Base-by-base conservation (phyloP, 1,140 invertebrate species). In the Zaprionus davidi region DNA sequence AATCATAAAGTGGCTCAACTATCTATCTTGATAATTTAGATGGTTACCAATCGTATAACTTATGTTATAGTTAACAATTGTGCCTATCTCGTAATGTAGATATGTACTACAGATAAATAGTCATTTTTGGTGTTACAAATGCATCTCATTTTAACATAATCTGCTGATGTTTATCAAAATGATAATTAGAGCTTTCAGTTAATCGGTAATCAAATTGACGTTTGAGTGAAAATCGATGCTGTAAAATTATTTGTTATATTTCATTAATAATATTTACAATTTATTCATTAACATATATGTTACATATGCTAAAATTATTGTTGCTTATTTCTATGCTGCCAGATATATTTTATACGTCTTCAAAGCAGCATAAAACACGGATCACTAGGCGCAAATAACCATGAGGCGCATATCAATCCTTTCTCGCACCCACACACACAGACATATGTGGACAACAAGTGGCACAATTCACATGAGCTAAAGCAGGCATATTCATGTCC, bases 381-480 rank as follows among this genome's bases (percentile, higher is more conserved):
- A 58, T 75, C 69, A 86, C 85, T 76, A 81, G 85, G 78, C 78
- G 71, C 24, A 75, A 83, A 83, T 84, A 79, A 78, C 62, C 68
- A 90, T 76, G 65, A 46, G 62, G 65, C 75, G 46, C 70, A 60
- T 58, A 90, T 90, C 78, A 88, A 90, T 88, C 81, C 81, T 79
- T 72, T 80, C 36, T 34, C 74, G 38, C 57, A 62, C 53, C 53
- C 20, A 68, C 51, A 51, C 66, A 65, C 67, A 51, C 31, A 55
- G 7, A 64, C 44, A 53, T 4, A 60, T 78, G 56, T 31, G 51
- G 71, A 83, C 78, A 88, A 75, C 71, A 78, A 90, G 85, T 88
- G 85, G 53, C 85, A 79, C 71, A 82, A 71, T 88, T 88, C 85
- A 81, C 85, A 88, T 82, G 51, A 49, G 38, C 74, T 66, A 69